A percentile compares a stretch with the other conserved stretches of the same genome.
phyloP scores from a whole-genome alignment of 2,113 vertebrate species.

The Misgurnus anguillicaudatus region DNA sequence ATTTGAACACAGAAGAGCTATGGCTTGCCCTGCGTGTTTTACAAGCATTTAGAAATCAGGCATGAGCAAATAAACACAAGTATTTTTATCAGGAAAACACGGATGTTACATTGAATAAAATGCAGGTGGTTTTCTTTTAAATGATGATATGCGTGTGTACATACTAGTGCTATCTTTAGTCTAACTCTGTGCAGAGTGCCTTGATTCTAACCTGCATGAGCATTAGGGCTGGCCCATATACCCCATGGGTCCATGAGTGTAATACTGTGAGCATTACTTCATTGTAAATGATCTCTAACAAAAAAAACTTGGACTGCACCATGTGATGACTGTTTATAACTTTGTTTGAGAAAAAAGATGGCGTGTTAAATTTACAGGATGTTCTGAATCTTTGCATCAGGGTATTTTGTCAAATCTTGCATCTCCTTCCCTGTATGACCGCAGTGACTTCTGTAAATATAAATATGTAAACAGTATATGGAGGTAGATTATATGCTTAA shows the following conservation, averaged over 20 bases:
- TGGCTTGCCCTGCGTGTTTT: neutral
- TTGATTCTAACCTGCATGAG: constrained; percentile 60
- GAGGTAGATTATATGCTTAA: constrained; percentile 61
- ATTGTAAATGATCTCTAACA: constrained; percentile 14
- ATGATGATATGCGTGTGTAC: neutral
- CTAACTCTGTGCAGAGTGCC: constrained; percentile 64
- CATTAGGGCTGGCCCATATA: constrained; percentile 28
- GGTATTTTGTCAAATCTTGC: constrained; percentile 32
- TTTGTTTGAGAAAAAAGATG: constrained; percentile 35
- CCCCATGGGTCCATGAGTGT: constrained; percentile 13
- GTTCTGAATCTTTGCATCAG: constrained; percentile 31
- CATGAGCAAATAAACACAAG: neutral
- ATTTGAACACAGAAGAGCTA: neutral
- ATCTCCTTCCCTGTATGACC: constrained; percentile 53
- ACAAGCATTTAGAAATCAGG: neutral
- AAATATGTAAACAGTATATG: constrained; percentile 52
- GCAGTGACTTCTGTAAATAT: constrained; percentile 67
- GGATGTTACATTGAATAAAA: neutral
- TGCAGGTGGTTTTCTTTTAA: neutral
- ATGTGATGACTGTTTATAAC: constrained; percentile 39
- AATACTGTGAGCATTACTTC: constrained; percentile 34
- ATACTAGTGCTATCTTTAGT: constrained; percentile 7
- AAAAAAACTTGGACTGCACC: neutral
- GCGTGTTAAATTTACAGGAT: constrained; percentile 5
- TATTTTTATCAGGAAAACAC: neutral